Evolutionary conservation across 1,140 invertebrate genomes (phyloP).

Genomic region (Aphelinus certus): DNA sequence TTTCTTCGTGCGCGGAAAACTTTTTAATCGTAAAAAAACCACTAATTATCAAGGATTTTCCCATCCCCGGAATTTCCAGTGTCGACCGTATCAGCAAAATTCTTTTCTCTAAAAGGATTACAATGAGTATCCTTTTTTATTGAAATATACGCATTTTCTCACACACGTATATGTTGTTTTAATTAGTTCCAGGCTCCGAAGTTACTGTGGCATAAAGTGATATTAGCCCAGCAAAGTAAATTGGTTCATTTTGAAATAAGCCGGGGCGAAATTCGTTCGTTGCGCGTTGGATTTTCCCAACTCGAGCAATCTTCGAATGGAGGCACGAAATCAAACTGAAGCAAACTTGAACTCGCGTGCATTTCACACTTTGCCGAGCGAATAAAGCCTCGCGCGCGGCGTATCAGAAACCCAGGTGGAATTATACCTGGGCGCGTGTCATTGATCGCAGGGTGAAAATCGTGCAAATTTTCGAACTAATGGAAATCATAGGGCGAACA

Average conservation of each 20-base stretch:
- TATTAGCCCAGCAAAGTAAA: not conserved
- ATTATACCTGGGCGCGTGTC: too few species aligned
- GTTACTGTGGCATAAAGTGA: not conserved
- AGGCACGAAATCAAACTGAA: too few species aligned
- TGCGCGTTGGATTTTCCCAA: too few species aligned
- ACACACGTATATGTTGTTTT: conserved; percentile 3
- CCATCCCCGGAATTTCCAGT: conserved; percentile 10
- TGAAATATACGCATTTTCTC: not conserved
- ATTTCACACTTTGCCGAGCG: too few species aligned
- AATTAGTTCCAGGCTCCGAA: conserved; percentile 14
- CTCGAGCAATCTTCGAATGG: too few species aligned
- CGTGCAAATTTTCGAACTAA: too few species aligned
- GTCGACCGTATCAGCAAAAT: conserved; percentile 20
- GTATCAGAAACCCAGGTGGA: too few species aligned
- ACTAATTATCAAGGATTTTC: conserved; percentile 32
- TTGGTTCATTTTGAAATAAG: not conserved
- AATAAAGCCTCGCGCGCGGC: too few species aligned
- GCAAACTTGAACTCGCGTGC: too few species aligned
- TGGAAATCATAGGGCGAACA: too few species aligned
- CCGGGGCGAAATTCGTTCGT: not conserved
- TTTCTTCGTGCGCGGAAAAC: not conserved
- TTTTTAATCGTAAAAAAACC: conserved; percentile 17
- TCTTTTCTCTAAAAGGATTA: not conserved
- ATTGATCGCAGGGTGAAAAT: too few species aligned
- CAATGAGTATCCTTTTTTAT: conserved; percentile 9